phyloP scores from a whole-genome alignment of 2,888 invertebrate species.

The Tupiocoris notatus region DNA sequence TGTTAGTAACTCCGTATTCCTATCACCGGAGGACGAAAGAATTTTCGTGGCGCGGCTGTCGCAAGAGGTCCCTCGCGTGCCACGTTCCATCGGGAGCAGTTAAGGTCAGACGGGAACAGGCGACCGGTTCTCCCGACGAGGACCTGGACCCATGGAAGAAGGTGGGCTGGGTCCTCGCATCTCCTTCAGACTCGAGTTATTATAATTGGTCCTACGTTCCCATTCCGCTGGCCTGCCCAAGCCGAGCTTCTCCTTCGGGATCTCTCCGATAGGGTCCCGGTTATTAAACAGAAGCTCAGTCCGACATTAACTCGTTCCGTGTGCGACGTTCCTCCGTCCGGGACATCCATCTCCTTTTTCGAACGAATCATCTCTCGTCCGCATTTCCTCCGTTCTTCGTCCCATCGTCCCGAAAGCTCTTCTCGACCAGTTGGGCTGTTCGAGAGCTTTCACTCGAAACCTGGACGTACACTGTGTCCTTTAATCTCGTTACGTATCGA shows the following conservation, averaged over 20 bases:
- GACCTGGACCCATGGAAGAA: neutral
- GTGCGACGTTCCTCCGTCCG: too few species aligned
- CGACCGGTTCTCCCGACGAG: slow-evolving; percentile 12
- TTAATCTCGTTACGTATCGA: too few species aligned
- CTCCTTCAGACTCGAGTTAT: slow-evolving; percentile 1
- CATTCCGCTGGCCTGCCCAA: neutral
- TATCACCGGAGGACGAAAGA: too few species aligned
- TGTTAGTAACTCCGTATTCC: too few species aligned
- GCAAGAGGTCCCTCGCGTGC: neutral
- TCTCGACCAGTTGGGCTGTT: too few species aligned
- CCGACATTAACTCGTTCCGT: slow-evolving; percentile 22
- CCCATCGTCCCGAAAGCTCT: too few species aligned
- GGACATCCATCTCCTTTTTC: too few species aligned
- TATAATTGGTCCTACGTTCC: slow-evolving; percentile 18
- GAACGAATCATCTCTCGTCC: too few species aligned
- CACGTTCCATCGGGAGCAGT: neutral
- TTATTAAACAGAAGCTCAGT: slow-evolving; percentile 17
- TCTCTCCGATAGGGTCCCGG: too few species aligned
- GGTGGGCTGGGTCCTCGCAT: slow-evolving; percentile 3
- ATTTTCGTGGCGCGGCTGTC: neutral
- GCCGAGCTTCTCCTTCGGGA: neutral
- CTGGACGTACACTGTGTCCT: too few species aligned
- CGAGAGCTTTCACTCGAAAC: too few species aligned
- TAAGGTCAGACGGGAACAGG: slow-evolving; percentile 20
- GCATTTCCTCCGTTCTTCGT: too few species aligned